These are phyloP conservation scores for Norana najaformis DNA, from an alignment of 2,888 invertebrate species.

Conservation along the genomic window DNA sequence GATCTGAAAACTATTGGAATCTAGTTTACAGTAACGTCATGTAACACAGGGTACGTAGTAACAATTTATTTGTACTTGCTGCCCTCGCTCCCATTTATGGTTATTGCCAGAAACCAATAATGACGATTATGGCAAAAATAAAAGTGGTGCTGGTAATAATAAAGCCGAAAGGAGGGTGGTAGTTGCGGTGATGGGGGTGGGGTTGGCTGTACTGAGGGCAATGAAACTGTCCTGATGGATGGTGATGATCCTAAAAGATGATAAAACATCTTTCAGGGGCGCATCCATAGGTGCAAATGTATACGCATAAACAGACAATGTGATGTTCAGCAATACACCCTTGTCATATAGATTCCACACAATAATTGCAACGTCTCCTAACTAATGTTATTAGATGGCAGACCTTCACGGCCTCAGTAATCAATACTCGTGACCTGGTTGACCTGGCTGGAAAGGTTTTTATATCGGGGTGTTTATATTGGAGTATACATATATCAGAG, in stretches of 20 bases:
- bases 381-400: no score
- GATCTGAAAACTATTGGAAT: no score
- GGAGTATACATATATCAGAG: no score
- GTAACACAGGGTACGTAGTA: no score
- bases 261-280: neutral
- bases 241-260: neutral
- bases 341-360: neutral
- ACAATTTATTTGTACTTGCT: neutral
- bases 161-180: neutral
- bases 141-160: neutral
- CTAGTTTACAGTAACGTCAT: no score
- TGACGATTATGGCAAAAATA: neutral
- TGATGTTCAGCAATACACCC: neutral
- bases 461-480: no score
- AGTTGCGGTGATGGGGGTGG: neutral
- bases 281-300: neutral
- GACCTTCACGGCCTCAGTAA: no score
- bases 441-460: no score
- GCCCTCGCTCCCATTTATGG: neutral
- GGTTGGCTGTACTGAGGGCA: neutral
- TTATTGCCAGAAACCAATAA: constrained; percentile 13
- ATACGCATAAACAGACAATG: neutral
- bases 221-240: neutral
- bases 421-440: neutral
- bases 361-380: neutral